These are phyloP conservation scores for Trinectes maculatus DNA, from an alignment of 2,113 vertebrate genomes.

Conservation along the genomic window DNA sequence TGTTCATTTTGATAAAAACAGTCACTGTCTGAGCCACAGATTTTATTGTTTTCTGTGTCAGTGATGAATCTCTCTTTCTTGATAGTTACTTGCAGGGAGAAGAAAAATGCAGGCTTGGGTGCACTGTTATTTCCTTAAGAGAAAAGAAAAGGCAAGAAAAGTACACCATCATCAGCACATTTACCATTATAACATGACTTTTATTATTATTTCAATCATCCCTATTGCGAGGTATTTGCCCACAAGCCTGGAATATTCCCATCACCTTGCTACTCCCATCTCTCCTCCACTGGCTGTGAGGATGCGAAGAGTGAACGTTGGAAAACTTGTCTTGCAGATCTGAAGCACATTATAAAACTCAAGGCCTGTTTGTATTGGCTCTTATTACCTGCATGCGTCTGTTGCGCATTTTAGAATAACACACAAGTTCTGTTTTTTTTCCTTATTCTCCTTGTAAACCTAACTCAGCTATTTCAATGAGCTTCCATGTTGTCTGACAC, in stretches of 20 bases:
- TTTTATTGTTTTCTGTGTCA: conserved; percentile 79
- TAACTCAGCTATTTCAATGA: conserved; percentile 35
- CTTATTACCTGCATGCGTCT: background rate
- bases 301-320: conserved; percentile 41
- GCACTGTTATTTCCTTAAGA: conserved; percentile 62
- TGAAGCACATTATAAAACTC: conserved; percentile 6
- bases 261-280: conserved; percentile 51
- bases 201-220: conserved; percentile 67
- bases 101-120: conserved; percentile 61
- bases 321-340: conserved; percentile 32
- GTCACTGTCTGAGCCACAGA: conserved; percentile 65
- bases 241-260: conserved; percentile 61
- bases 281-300: conserved; percentile 30
- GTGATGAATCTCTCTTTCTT: conserved; percentile 79
- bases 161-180: conserved; percentile 47
- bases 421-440: background rate
- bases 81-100: conserved; percentile 66
- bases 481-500: conserved; percentile 30
- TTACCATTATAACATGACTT: conserved; percentile 67
- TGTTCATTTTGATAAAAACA: conserved; percentile 79
- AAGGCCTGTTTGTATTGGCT: conserved; percentile 26
- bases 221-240: conserved; percentile 46
- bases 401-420: conserved; percentile 26
- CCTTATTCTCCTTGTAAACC: conserved; percentile 6
- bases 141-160: conserved; percentile 31